Conservation (phyloP, 2,797 vertebrate species). For the Spea hammondii region DNA sequence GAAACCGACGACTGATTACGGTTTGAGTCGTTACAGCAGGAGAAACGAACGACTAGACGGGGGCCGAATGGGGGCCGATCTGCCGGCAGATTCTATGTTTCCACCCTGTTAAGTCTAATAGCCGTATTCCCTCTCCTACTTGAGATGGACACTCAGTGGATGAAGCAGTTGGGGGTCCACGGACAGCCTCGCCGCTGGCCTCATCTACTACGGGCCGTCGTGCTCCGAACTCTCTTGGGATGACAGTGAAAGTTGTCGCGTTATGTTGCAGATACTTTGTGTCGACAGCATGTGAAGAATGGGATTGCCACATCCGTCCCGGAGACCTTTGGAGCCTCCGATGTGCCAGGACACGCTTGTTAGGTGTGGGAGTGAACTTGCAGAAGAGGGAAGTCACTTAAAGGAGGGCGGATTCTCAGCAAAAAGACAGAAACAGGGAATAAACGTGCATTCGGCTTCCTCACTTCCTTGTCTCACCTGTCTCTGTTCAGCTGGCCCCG, state of each 20-base stretch:
- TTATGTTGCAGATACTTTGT: not conserved
- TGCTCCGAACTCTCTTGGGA: not conserved
- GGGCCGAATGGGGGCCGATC: no score
- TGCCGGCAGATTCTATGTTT: no score
- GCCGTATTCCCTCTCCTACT: not conserved
- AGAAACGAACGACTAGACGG: no score
- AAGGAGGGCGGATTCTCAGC: slow-evolving; percentile 22
- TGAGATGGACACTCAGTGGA: not conserved
- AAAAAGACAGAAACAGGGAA: not conserved
- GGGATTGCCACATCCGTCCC: not conserved
- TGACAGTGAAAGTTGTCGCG: not conserved
- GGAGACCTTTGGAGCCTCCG: slow-evolving; percentile 33
- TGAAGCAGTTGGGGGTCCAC: not conserved
- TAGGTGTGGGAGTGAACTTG: slow-evolving; percentile 8
- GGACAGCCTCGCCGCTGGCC: no score
- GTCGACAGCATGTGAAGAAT: not conserved
- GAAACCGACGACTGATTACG: no score
- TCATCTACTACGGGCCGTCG: no score
- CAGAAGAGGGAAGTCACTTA: slow-evolving; percentile 16
- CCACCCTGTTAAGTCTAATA: not conserved
- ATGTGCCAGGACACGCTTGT: slow-evolving; percentile 8
- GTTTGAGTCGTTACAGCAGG: no score
- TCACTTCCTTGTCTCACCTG: no score
- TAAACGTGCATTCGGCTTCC: not conserved
- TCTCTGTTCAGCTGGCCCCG: no score